Base-by-base conservation (phyloP, 1,140 invertebrate genomes). In the Scaptomyza montana region DNA sequence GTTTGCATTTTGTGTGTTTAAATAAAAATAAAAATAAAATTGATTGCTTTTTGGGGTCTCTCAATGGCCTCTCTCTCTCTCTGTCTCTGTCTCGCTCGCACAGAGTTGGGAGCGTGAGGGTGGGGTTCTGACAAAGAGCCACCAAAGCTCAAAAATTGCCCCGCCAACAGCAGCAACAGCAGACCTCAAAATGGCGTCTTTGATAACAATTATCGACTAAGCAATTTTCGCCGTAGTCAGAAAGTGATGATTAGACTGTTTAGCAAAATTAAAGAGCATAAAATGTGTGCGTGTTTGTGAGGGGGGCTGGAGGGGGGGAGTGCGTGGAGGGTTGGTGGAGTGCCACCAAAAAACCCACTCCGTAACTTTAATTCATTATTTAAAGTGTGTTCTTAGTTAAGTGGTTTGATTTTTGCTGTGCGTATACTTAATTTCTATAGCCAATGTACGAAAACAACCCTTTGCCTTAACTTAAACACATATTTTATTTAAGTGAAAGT, bases 21-120 rank as follows among this genome's bases (percentile, higher is more conserved):
- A 16, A 16, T 16, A 16, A 16, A 16, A 16, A 16, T 16, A 16
- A 65, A 85, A 85, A 74, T 80, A 65, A 86, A 85, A 86, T 85
- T 86, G 81, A 85, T 80, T 78, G 81, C 81, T 80, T 60, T 71
- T 78, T 49, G 30, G 43, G 67, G 51, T 49, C 49, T 33, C 41
- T 28, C 30, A 4, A 50, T 21, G 43, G 43, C 33, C 8, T 36
- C 12, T 12, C 16, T 9, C 2, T 3, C 8, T 9, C 28, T 12
- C 16, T 9, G 2, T 3, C 8, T 9, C 28, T 13, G 0, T 25
- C 16, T n/a, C n/a, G n/a, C n/a, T n/a, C 28, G 6, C 33, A 8
- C 33, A 9, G 6, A 36, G 33, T 19, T 9, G 36, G 36, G 33
- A 21, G 9, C 13, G 39, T 12, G 12, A n/a, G 46, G 16, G 10